Conservation (phyloP, 2,113 vertebrate species). For the Osmerus eperlanus region DNA sequence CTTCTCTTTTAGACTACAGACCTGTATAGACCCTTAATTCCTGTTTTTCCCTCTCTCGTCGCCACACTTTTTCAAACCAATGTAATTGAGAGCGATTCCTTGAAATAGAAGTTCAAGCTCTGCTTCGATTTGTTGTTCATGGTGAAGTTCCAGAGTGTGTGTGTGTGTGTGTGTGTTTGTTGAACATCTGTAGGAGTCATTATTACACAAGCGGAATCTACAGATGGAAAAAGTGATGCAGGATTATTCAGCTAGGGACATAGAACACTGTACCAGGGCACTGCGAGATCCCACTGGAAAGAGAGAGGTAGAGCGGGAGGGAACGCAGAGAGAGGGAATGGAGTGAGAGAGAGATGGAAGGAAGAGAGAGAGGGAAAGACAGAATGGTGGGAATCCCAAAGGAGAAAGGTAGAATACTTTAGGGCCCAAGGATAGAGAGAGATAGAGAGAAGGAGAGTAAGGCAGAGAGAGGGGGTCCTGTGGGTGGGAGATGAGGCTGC, state of each 20-base stretch:
- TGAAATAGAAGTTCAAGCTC: no score
- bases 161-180: conserved; percentile 34
- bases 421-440: conserved; percentile 5
- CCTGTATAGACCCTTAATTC: no score
- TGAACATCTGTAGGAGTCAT: conserved; percentile 62
- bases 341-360: not conserved
- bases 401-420: conserved; percentile 16
- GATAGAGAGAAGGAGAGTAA: not conserved
- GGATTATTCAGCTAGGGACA: conserved; percentile 59
- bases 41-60: no score
- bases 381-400: not conserved
- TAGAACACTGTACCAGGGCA: conserved; percentile 25
- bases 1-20: no score
- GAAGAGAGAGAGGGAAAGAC: not conserved
- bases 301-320: not conserved
- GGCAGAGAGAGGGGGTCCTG: conserved; percentile 6
- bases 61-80: no score
- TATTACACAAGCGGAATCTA: conserved; percentile 56
- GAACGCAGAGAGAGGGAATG: conserved; percentile 8
- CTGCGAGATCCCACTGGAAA: conserved; percentile 16
- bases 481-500: not conserved
- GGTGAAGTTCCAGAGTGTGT: conserved; percentile 8
- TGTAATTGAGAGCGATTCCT: no score
- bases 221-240: conserved; percentile 68
- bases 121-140: no score